Evolutionary conservation across 2,797 vertebrate genomes (phyloP), one percentile per base, ranked within the genome.

Genomic region (Sebastes steindachneri): DNA sequence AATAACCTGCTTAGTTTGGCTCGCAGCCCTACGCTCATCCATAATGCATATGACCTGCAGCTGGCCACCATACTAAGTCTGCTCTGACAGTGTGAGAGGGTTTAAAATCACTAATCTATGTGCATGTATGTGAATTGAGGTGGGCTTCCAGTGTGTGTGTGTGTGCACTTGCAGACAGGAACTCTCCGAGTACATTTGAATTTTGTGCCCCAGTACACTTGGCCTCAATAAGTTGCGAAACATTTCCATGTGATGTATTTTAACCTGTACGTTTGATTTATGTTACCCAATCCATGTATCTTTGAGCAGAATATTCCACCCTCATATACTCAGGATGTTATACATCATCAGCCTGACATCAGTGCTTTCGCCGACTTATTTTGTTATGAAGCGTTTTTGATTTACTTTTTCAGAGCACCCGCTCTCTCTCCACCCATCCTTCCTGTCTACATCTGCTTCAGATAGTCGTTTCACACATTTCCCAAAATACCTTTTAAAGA

Each of bases 1-100:
- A 83, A 92, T 92, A 94, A 93, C 82, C 81, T 91, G 84, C 86
- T 92, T 91, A 81, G 85, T 86, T 92, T 90, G 91, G 90, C 93
- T 88, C 72, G 21, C 33, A 66, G 84, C 87, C 90, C 72, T n/a
- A 0, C 25, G 55, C 86, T 93, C 82, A 91, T 94, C 58, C 59
- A 92, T 94, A 86, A 94, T 91, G 82, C 87, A 92, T 90, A 64
- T 90, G 87, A 91, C 88, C 90, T 70, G 84, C 57, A 87, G 75
- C 88, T 85, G 86, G 77, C 82, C 91, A 82, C 80, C 77, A 87
- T 51, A 37, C 68, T 37, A 35, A 54, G 68, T 87, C 75, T 79
- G 75, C 75, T 83, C 70, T 85, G 68, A 85, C 58, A 79, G 63
- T 84, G 64, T 77, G 73, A 78, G 77, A 66, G 57, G 74, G 74